A percentile compares a stretch with the other conserved stretches of the same genome.
Conservation (phyloP, 2,888 invertebrate species). For the Stenurella melanura region DNA sequence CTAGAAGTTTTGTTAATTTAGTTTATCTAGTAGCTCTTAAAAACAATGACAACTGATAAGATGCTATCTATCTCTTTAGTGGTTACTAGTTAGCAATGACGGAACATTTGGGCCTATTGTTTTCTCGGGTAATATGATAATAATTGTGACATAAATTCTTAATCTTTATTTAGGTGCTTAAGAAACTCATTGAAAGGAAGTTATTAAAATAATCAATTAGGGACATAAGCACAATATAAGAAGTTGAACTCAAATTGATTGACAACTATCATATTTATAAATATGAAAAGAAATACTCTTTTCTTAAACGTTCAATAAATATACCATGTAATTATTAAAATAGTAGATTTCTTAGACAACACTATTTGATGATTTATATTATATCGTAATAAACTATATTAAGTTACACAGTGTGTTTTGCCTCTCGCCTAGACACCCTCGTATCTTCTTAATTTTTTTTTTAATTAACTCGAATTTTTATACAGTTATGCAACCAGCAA, state of each 20-base stretch:
- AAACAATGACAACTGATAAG: conserved; percentile 42
- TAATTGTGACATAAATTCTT: conserved; percentile 38
- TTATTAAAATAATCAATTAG: conserved; percentile 19
- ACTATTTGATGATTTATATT: not conserved
- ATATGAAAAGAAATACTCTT: conserved; percentile 4
- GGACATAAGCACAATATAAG: not conserved
- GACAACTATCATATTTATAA: conserved; percentile 11
- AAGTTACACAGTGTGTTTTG: too few relatives aligned
- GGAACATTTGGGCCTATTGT: conserved; percentile 32
- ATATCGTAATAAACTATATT: too few relatives aligned
- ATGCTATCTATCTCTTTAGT: conserved; percentile 23
- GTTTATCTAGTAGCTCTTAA: conserved; percentile 34
- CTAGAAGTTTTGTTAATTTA: conserved; percentile 44
- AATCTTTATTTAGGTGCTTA: conserved; percentile 20
- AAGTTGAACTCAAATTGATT: conserved; percentile 15
- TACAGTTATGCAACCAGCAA: too few relatives aligned
- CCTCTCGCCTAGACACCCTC: too few relatives aligned
- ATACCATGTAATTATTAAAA: conserved; percentile 13
- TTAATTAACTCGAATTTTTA: too few relatives aligned
- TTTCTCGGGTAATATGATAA: conserved; percentile 35
- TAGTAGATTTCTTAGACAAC: not conserved
- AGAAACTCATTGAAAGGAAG: conserved; percentile 18
- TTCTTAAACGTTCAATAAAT: not conserved
- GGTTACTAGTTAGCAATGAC: conserved; percentile 22
- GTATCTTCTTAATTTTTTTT: too few relatives aligned